Conservation (phyloP, 1,140 invertebrate genomes). For the Acromyrmex heyeri region DNA sequence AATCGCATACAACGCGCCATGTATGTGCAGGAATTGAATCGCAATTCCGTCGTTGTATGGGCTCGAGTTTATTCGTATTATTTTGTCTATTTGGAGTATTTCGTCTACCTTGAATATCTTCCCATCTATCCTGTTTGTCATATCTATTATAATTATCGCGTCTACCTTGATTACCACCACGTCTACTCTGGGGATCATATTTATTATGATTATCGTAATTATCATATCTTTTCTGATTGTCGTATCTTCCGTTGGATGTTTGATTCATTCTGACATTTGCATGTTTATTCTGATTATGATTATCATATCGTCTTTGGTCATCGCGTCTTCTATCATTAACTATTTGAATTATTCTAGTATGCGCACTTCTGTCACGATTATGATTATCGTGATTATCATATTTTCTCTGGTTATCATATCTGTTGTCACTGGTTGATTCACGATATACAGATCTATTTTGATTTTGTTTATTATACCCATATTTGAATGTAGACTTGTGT, state of each 20-base stretch:
- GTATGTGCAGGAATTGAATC: conserved; percentile 65
- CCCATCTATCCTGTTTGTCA: conserved; percentile 19
- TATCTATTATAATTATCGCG: conserved; percentile 10
- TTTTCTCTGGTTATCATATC: conserved; percentile 8
- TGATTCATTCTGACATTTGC: neutral
- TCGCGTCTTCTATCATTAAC: neutral
- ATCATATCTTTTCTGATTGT: neutral
- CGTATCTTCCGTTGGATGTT: neutral
- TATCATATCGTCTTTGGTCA: conserved; percentile 15
- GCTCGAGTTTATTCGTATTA: neutral
- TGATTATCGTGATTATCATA: conserved; percentile 29
- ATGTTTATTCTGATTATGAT: conserved; percentile 13
- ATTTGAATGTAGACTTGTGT: neutral
- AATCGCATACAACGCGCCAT: conserved; percentile 87
- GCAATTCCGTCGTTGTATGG: neutral
- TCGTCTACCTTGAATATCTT: neutral
- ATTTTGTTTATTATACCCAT: conserved; percentile 8
- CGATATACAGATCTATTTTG: neutral
- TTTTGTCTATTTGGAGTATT: neutral
- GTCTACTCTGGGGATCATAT: conserved; percentile 7
- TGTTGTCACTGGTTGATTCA: neutral
- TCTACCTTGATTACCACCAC: conserved; percentile 8
- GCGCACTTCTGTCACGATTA: neutral
- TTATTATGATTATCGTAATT: neutral
- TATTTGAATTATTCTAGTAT: neutral